Evolutionary conservation across 2,113 vertebrate genomes (phyloP).

Genomic region (Fregetta grallaria): DNA sequence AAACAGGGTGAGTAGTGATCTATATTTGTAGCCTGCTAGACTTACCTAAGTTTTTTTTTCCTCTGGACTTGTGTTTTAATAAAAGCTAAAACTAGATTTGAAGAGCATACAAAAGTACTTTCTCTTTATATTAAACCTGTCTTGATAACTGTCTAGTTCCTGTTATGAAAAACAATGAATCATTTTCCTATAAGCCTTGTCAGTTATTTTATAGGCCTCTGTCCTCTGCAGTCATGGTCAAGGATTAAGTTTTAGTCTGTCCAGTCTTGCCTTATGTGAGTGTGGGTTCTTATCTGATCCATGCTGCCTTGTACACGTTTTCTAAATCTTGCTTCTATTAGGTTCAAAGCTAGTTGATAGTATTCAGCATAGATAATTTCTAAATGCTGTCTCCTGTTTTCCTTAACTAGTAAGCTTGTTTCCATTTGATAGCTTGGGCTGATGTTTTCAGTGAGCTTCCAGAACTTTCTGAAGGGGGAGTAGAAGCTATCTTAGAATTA

Average conservation of each 20-base stretch:
- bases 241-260: not conserved
- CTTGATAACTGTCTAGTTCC: not conserved
- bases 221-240: not conserved
- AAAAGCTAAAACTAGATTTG: not conserved
- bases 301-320: not conserved
- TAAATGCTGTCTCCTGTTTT: not conserved
- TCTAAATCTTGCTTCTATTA: not conserved
- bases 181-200: not conserved
- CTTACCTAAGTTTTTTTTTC: not conserved
- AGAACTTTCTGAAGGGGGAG: not conserved
- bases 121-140: not conserved
- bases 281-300: not conserved
- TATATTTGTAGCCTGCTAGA: not conserved
- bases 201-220: not conserved
- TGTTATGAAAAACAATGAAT: not conserved
- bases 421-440: not conserved
- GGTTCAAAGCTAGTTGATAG: not conserved
- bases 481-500: not conserved
- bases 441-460: not conserved
- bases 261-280: not conserved
- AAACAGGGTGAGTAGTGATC: not conserved
- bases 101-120: not conserved
- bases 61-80: not conserved
- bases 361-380: not conserved
- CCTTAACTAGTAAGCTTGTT: not conserved